Percentiles rank a stretch among this genome's conserved stretches.
Conservation (phyloP, 35 echinoderm and acorn worm genomes). For the Nesometra sesokonis region DNA sequence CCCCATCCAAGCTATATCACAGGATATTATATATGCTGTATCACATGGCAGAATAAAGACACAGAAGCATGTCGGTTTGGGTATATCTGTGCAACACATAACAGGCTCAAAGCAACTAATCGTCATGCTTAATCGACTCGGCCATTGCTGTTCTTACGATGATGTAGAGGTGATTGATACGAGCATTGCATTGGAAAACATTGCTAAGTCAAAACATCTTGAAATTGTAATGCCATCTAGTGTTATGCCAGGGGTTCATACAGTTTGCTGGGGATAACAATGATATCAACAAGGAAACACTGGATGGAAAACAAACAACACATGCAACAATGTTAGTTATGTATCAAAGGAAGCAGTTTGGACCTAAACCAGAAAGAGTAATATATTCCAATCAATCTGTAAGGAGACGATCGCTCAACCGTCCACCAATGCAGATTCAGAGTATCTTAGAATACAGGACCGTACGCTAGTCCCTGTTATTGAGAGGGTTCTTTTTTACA, state of each 20-base stretch:
- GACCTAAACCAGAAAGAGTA: background rate
- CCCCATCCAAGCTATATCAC: too few species aligned
- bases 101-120: slow-evolving; percentile 29
- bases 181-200: slow-evolving; percentile 7
- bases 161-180: slow-evolving; percentile 19
- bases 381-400: slow-evolving; percentile 17
- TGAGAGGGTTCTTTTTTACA: too few species aligned
- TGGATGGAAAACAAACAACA: slow-evolving; percentile 28
- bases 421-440: too few species aligned
- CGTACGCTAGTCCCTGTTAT: too few species aligned
- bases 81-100: too few species aligned
- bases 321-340: slow-evolving; percentile 28
- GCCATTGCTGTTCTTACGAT: slow-evolving; percentile 29
- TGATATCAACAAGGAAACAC: slow-evolving; percentile 33
- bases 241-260: slow-evolving; percentile 11
- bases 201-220: slow-evolving; percentile 1
- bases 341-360: slow-evolving; percentile 18
- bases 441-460: too few species aligned
- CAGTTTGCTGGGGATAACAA: slow-evolving; percentile 39
- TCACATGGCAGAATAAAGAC: too few species aligned
- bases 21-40: too few species aligned
- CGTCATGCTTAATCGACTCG: slow-evolving; percentile 21
- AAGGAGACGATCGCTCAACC: slow-evolving; percentile 1
- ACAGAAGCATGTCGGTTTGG: too few species aligned
- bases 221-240: background rate